Percentiles rank a stretch among this genome's conserved stretches.
Evolutionary conservation across 2,113 vertebrate species (phyloP).

Genomic region (Apodemus speciosus): DNA sequence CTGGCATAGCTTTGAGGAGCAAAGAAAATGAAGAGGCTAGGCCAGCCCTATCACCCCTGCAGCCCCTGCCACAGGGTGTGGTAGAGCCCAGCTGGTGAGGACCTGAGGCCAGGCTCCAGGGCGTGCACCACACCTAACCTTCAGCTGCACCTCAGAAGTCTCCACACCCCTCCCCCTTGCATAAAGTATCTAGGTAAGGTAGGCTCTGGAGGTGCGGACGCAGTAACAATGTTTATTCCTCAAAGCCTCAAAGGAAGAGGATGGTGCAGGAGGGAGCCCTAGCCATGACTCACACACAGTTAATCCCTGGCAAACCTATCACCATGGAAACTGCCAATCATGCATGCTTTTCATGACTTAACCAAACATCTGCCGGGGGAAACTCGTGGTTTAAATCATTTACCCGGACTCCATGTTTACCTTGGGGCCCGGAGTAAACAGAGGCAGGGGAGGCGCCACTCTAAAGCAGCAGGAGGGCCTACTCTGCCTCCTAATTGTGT

Average conservation of each 20-base stretch:
- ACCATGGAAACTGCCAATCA: slow-evolving; percentile 86
- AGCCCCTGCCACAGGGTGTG: not conserved
- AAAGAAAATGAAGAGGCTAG: not conserved
- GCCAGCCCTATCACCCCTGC: not conserved
- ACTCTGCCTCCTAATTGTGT: not conserved
- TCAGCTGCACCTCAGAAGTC: not conserved
- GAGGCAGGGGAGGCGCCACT: not conserved
- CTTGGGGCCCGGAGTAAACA: not conserved
- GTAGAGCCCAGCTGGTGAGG: not conserved
- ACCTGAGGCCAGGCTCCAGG: not conserved
- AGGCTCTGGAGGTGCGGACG: not conserved
- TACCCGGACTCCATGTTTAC: not conserved
- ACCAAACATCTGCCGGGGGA: slow-evolving; percentile 67
- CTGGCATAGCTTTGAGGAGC: not conserved
- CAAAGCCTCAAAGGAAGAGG: slow-evolving; percentile 44
- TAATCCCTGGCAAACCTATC: slow-evolving; percentile 83
- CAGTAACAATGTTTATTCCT: slow-evolving; percentile 24
- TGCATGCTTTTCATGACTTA: slow-evolving; percentile 79
- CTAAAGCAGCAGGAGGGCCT: not conserved
- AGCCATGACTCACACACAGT: slow-evolving; percentile 76
- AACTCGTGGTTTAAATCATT: slow-evolving; percentile 25
- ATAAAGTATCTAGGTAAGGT: slow-evolving; percentile 27
- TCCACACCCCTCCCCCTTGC: not conserved
- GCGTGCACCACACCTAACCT: not conserved
- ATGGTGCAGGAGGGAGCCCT: slow-evolving; percentile 58